Conservation (phyloP, 2,888 invertebrate genomes). For the Furcula furcula region DNA sequence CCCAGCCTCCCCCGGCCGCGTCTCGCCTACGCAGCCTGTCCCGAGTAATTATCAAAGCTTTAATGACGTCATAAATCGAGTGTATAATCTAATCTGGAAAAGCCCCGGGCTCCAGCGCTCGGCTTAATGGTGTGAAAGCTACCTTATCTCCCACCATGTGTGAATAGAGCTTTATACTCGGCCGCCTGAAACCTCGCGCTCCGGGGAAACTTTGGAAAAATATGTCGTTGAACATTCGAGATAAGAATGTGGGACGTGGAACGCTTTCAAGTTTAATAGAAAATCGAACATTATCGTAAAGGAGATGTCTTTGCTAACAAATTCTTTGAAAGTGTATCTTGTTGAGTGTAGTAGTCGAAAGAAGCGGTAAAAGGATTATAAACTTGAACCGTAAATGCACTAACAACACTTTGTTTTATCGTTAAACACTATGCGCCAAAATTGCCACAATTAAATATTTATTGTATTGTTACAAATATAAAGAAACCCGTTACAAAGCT, state of each 20-base stretch:
- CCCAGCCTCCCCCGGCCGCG: constrained; percentile 41
- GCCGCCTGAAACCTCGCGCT: constrained; percentile 78
- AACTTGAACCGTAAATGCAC: constrained; percentile 12
- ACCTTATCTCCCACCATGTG: constrained; percentile 82
- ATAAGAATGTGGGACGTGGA: constrained; percentile 81
- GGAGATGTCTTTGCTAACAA: constrained; percentile 79
- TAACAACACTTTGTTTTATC: constrained; percentile 11
- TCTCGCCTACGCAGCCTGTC: constrained; percentile 80
- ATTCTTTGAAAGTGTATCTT: constrained; percentile 69
- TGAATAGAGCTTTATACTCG: constrained; percentile 81
- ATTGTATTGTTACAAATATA: constrained; percentile 6
- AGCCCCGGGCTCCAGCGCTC: constrained; percentile 80
- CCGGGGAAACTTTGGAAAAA: constrained; percentile 81
- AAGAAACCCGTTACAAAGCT: constrained; percentile 1
- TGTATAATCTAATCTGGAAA: constrained; percentile 83
- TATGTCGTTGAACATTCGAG: constrained; percentile 80
- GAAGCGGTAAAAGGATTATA: constrained; percentile 31
- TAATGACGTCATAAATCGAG: constrained; percentile 83
- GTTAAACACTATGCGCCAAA: constrained; percentile 5
- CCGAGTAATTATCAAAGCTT: constrained; percentile 83
- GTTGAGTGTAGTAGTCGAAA: constrained; percentile 41
- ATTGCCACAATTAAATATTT: constrained; percentile 11
- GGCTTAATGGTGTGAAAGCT: constrained; percentile 82
- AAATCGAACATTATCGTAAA: constrained; percentile 82
- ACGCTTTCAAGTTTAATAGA: constrained; percentile 82